Conservation (phyloP, 2,888 invertebrate species). For the Parnassius glacialis region DNA sequence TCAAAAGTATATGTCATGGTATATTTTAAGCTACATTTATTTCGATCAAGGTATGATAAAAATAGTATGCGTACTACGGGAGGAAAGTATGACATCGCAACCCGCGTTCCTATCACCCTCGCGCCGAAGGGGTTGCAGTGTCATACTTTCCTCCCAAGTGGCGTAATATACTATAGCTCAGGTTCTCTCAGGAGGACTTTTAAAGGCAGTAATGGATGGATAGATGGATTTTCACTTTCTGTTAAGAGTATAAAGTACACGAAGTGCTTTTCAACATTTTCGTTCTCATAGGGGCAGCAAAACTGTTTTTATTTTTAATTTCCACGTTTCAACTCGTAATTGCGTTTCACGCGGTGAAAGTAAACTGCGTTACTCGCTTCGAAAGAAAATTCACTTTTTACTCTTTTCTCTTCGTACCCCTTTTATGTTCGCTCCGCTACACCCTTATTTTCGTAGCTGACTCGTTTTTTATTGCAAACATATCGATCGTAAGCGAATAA, state of each 20-base stretch:
- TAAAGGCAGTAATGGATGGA: not conserved
- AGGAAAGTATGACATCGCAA: too few relatives aligned
- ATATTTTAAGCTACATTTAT: too few relatives aligned
- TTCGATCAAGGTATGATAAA: too few relatives aligned
- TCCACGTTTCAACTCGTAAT: slow-evolving; percentile 29
- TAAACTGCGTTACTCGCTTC: slow-evolving; percentile 28
- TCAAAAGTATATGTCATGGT: too few relatives aligned
- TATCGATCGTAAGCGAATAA: too few relatives aligned
- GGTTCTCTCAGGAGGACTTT: not conserved
- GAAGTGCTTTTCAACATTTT: slow-evolving; percentile 1
- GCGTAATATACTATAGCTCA: too few relatives aligned
- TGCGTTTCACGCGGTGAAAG: slow-evolving; percentile 30
- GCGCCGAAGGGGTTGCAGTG: too few relatives aligned
- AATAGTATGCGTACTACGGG: too few relatives aligned
- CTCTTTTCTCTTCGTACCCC: not conserved
- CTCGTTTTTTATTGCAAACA: too few relatives aligned
- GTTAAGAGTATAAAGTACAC: not conserved
- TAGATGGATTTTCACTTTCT: not conserved
- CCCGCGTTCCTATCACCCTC: too few relatives aligned
- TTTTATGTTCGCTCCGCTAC: slow-evolving; percentile 22
- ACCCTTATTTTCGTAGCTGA: slow-evolving; percentile 39
- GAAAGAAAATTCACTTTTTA: slow-evolving; percentile 18
- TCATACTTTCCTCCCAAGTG: too few relatives aligned
- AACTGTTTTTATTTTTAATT: slow-evolving; percentile 34
- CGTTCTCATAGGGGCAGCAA: slow-evolving; percentile 20